These are phyloP conservation scores for Larimichthys polyactis DNA, from an alignment of 2,113 vertebrate genomes.

Conservation along the genomic window DNA sequence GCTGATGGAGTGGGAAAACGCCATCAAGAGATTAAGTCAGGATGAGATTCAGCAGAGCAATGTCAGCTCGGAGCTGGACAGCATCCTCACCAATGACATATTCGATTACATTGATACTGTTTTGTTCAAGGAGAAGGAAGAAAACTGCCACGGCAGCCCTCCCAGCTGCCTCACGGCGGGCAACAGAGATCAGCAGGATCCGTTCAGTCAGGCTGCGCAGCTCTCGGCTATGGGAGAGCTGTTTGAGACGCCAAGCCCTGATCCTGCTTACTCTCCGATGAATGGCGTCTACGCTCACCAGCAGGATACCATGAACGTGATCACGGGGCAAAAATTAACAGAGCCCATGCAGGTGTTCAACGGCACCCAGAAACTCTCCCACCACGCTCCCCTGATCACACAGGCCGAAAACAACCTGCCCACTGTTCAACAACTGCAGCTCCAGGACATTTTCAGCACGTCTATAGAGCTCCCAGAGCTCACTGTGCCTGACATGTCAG, in stretches of 20 bases:
- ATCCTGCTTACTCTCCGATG: neutral
- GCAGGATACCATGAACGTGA: neutral
- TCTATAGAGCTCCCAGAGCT: slow-evolving; percentile 66
- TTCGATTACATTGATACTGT: slow-evolving; percentile 71
- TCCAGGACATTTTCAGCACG: slow-evolving; percentile 71
- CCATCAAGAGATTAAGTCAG: slow-evolving; percentile 70
- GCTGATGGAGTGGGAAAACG: slow-evolving; percentile 78
- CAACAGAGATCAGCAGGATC: neutral
- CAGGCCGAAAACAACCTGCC: slow-evolving; percentile 16
- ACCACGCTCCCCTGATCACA: neutral
- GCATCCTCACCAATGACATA: slow-evolving; percentile 63
- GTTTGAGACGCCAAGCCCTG: neutral
- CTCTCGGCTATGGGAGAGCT: neutral
- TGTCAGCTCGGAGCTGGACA: slow-evolving; percentile 42
- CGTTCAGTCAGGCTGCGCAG: neutral
- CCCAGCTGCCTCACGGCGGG: slow-evolving; percentile 31
- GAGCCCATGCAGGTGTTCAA: slow-evolving; percentile 1
- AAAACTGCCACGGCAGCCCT: neutral
- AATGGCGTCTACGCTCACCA: slow-evolving; percentile 30
- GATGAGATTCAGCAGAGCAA: slow-evolving; percentile 9
- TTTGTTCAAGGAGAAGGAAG: slow-evolving; percentile 70
- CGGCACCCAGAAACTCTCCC: slow-evolving; percentile 39
- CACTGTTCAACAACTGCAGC: slow-evolving; percentile 66
- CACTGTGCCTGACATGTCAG: slow-evolving; percentile 31
- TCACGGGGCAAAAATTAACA: neutral